Evolutionary conservation across 2,797 vertebrate genomes (phyloP).

Genomic region (Nannoperca australis): DNA sequence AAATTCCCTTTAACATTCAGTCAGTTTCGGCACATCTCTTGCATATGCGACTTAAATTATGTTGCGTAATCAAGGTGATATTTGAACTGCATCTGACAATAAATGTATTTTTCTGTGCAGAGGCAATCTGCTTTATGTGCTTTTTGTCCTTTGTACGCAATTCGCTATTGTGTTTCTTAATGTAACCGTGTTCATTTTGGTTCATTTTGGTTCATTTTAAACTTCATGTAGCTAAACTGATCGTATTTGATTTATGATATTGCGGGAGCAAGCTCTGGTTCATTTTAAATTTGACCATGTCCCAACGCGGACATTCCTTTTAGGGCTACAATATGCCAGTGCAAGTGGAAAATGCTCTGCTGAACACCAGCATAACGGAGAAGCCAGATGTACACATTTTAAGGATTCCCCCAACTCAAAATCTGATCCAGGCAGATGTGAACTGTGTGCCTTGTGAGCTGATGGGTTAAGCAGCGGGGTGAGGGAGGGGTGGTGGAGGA

Average conservation of each 20-base stretch:
- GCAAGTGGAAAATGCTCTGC: constrained; percentile 35
- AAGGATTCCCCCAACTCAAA: constrained; percentile 53
- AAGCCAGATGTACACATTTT: constrained; percentile 72
- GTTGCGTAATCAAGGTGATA: background rate
- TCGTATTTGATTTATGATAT: background rate
- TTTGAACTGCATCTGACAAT: constrained; percentile 8
- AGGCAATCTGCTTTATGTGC: too few species aligned
- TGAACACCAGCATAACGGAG: constrained; percentile 46
- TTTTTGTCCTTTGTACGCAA: background rate
- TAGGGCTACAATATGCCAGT: background rate
- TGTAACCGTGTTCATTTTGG: background rate
- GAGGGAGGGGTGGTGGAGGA: constrained; percentile 13
- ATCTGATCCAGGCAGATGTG: constrained; percentile 74
- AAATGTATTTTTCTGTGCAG: background rate
- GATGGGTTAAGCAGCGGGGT: constrained; percentile 65
- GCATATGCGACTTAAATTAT: background rate
- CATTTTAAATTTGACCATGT: background rate
- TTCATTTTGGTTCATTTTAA: background rate
- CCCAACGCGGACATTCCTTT: background rate
- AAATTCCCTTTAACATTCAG: constrained; percentile 14
- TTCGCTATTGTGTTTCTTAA: background rate
- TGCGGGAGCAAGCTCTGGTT: background rate
- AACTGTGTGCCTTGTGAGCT: constrained; percentile 59
- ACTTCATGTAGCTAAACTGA: too few species aligned
- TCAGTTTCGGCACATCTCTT: background rate